Conservation (phyloP, 1,140 invertebrate genomes). For the Aphis gossypii region DNA sequence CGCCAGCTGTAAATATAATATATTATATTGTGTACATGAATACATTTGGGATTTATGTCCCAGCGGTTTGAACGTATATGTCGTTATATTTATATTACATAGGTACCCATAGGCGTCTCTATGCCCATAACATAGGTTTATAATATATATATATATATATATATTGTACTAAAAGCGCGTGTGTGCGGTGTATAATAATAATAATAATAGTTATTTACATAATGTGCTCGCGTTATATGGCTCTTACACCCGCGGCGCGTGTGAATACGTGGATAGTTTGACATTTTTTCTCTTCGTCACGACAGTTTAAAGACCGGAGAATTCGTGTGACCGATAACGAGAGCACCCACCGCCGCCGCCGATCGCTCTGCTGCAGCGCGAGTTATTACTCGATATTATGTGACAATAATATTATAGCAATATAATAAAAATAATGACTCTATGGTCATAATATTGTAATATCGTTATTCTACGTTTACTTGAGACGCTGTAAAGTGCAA, state of each 20-base stretch:
- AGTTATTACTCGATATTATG: background rate
- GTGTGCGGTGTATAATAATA: background rate
- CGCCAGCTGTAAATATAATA: background rate
- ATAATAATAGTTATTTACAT: background rate
- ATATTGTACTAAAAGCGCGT: too few relatives aligned
- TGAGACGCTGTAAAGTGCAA: background rate
- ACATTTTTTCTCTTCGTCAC: background rate
- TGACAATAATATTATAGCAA: background rate
- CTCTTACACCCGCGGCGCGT: constrained; percentile 16
- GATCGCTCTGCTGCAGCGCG: background rate
- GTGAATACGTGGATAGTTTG: constrained; percentile 37
- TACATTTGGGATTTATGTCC: background rate
- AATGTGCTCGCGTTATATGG: background rate
- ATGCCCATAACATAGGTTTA: too few relatives aligned
- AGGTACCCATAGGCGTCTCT: too few relatives aligned
- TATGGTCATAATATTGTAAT: background rate
- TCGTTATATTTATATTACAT: constrained; percentile 7
- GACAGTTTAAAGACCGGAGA: background rate
- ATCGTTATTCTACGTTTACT: background rate
- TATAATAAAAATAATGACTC: too few relatives aligned
- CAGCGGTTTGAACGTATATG: background rate
- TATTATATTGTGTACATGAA: background rate
- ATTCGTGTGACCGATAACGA: constrained; percentile 39
- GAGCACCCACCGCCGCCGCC: background rate
- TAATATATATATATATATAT: too few relatives aligned